Evolutionary conservation across 1,140 invertebrate species (phyloP).

Genomic region (Lutraria rhynchaena): DNA sequence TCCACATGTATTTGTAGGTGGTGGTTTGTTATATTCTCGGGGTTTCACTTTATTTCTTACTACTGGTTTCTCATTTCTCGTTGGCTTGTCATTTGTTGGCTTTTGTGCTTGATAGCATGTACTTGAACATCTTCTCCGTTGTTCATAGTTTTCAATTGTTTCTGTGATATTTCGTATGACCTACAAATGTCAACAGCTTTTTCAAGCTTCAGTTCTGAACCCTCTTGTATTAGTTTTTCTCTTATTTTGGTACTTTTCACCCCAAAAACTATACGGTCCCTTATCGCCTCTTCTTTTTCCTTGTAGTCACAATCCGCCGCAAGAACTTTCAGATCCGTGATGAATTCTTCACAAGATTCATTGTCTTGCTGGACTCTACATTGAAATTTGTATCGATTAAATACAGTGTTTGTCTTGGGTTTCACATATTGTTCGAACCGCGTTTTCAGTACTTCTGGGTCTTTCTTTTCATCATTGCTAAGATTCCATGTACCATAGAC

Average conservation of each 20-base stretch:
- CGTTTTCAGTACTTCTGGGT: neutral
- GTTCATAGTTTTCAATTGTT: constrained; percentile 42
- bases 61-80: neutral
- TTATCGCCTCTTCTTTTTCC: constrained; percentile 52
- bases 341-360: constrained; percentile 62
- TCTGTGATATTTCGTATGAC: constrained; percentile 43
- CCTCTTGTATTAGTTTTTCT: constrained; percentile 53
- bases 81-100: neutral
- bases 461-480: constrained; percentile 12
- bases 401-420: constrained; percentile 46
- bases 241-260: constrained; percentile 54
- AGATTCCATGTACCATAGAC: constrained; percentile 39
- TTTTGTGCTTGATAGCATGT: constrained; percentile 9
- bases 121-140: neutral
- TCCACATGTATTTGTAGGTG: constrained; percentile 4
- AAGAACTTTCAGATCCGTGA: constrained; percentile 56
- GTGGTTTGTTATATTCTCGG: constrained; percentile 15
- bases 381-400: constrained; percentile 56
- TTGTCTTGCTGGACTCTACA: constrained; percentile 11
- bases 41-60: neutral
- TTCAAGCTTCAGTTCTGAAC: constrained; percentile 48
- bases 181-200: constrained; percentile 50
- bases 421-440: constrained; percentile 54
- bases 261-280: constrained; percentile 54
- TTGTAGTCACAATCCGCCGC: constrained; percentile 56